Percentiles rank a stretch among this genome's conserved stretches.
Evolutionary conservation across 2,797 vertebrate species (phyloP).

Genomic region (Sylvia borin): DNA sequence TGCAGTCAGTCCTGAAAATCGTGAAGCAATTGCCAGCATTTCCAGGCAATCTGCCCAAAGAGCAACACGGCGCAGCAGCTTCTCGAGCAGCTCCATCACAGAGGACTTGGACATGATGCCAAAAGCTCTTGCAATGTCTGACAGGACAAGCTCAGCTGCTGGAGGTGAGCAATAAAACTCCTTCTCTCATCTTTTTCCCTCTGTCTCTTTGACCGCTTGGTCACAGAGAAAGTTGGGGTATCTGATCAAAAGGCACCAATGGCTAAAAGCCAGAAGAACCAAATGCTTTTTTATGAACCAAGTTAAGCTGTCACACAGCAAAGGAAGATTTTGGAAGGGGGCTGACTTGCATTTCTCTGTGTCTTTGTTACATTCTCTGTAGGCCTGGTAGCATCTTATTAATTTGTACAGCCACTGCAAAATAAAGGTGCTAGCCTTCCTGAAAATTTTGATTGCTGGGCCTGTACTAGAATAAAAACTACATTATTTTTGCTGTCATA

Average conservation of each 20-base stretch:
- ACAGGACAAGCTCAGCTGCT: neutral
- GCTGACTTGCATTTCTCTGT: neutral
- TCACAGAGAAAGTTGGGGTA: neutral
- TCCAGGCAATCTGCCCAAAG: neutral
- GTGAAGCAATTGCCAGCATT: neutral
- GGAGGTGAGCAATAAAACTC: neutral
- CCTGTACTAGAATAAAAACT: neutral
- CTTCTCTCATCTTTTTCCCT: neutral
- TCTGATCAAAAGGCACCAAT: neutral
- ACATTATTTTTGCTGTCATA: neutral
- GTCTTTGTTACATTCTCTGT: neutral
- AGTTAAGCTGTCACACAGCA: neutral
- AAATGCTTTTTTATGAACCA: neutral
- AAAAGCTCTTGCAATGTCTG: neutral
- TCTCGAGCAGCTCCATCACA: neutral
- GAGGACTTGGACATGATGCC: neutral
- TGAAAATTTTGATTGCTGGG: neutral
- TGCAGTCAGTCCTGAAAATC: neutral
- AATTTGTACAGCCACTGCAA: neutral
- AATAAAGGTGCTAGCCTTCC: neutral
- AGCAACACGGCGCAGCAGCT: neutral
- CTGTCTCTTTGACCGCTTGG: neutral
- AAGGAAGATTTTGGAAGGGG: neutral
- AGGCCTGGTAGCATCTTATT: neutral
- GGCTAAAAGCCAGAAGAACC: neutral